Evolutionary conservation across 2,113 vertebrate species (phyloP).

Genomic region (Rynchops niger): DNA sequence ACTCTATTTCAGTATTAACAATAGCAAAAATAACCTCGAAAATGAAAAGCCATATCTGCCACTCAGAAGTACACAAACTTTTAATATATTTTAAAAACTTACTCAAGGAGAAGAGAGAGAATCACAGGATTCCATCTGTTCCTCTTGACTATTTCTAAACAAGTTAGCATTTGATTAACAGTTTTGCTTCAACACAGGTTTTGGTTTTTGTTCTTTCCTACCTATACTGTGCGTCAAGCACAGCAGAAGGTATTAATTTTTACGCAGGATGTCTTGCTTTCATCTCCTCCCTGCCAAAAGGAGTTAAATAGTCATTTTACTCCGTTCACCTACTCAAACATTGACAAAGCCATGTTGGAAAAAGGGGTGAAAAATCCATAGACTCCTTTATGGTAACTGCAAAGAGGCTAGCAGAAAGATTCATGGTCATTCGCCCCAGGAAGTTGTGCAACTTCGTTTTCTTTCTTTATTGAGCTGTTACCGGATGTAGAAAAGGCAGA

Average conservation of each 20-base stretch:
- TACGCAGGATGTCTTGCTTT: not conserved
- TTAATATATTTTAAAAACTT: conserved; percentile 8
- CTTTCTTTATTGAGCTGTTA: not conserved
- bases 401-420: not conserved
- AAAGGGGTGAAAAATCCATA: not conserved
- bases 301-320: not conserved
- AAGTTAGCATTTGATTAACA: not conserved
- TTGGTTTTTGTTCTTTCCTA: not conserved
- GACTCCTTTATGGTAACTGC: not conserved
- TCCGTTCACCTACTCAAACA: not conserved
- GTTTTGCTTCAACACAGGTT: not conserved
- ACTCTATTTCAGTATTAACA: conserved; percentile 59
- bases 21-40: conserved; percentile 63
- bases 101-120: not conserved
- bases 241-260: not conserved
- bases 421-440: not conserved
- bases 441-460: not conserved
- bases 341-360: not conserved
- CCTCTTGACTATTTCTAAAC: not conserved
- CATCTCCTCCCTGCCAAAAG: not conserved
- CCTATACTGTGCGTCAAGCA: not conserved
- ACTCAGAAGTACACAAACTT: conserved; percentile 30
- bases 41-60: conserved; percentile 59
- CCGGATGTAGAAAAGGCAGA: not conserved
- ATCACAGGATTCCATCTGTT: conserved; percentile 24